A percentile compares a stretch with the other conserved stretches of the same genome.
These are phyloP conservation scores for Saccostrea echinata DNA, from an alignment of 1,140 invertebrate species.

Conservation along the genomic window DNA sequence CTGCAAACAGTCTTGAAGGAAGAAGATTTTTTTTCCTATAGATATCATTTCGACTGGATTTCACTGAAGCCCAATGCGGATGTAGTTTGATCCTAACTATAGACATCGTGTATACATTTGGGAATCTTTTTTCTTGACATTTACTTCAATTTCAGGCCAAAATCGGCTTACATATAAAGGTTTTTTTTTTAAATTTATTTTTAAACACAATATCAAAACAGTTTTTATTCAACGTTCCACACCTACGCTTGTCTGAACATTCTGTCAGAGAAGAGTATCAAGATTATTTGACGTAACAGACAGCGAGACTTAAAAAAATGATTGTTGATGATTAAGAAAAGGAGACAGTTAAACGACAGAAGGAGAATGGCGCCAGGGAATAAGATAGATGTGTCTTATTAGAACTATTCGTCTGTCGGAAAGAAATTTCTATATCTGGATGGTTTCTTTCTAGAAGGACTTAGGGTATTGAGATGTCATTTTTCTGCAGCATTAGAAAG, in stretches of 20 bases:
- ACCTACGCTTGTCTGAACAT: conserved; percentile 2
- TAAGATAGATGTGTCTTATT: background rate
- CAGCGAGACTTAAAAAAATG: background rate
- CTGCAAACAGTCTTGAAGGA: background rate
- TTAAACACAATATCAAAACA: background rate
- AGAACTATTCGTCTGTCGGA: background rate
- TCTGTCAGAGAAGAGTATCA: conserved; percentile 3
- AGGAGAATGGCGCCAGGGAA: background rate
- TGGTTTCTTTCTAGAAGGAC: background rate
- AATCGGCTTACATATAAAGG: background rate
- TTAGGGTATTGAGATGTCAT: background rate
- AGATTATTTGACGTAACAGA: conserved; percentile 11
- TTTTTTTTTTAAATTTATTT: background rate
- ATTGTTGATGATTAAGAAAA: background rate
- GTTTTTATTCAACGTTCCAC: background rate
- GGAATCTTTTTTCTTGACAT: background rate
- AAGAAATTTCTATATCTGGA: background rate
- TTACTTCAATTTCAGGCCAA: too few relatives aligned
- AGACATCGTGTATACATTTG: background rate
- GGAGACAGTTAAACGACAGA: background rate
- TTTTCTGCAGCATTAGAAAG: background rate
- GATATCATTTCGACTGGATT: background rate
- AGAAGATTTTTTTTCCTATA: background rate
- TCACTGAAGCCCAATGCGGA: background rate
- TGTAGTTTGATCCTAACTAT: background rate